Evolutionary conservation across 2,113 vertebrate species (phyloP), one percentile per base, ranked within the genome.

Genomic region (Neolamprologus longior): DNA sequence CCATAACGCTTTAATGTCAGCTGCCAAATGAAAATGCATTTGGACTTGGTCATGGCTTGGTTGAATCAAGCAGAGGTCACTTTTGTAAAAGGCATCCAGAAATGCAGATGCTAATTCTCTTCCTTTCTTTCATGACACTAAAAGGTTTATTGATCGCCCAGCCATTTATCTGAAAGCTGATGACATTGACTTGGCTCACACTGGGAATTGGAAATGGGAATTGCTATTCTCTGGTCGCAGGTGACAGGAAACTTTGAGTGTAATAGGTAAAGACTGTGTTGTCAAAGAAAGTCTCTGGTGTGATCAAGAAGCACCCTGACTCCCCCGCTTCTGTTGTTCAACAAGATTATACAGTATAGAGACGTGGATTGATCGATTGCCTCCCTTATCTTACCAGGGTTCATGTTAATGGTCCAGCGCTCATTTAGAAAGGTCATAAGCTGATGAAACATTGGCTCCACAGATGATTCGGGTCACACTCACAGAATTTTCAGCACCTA

Each of bases 221-320:
- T 78, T n/a, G 58, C 13, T 84, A 45, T 52, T 87, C n/a, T 79
- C 54, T 88, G 35, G 14, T 88, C 45, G 5, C 9, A 54, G 58
- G 50, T 84, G 58, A 84, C 9, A 9, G 80, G 45, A 83, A 63
- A 55, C 61, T 76, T 80, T 79, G 35, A 17, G 52, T 53, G 28
- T 73, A 83, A 80, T 63, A 81, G 28, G 54, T 76, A 11, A 12
- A 57, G 42, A 11, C 33, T 40, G 14, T 24, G 33, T 82, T 80
- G 86, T 83, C 85, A 61, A 21, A 52, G 52, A 88, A 24, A 52
- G 33, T 35, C 15, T 14, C 6, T 3, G 7, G 4, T 63, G 57
- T 47, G 84, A 92, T 93, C 89, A 76, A 90, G 93, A 82, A n/a
- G 53, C 24, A n/a, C 54, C 33, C 26, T 78, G 40, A 63, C 87